Conservation (phyloP, 2,888 invertebrate species). For the Tenthredo amoena region DNA sequence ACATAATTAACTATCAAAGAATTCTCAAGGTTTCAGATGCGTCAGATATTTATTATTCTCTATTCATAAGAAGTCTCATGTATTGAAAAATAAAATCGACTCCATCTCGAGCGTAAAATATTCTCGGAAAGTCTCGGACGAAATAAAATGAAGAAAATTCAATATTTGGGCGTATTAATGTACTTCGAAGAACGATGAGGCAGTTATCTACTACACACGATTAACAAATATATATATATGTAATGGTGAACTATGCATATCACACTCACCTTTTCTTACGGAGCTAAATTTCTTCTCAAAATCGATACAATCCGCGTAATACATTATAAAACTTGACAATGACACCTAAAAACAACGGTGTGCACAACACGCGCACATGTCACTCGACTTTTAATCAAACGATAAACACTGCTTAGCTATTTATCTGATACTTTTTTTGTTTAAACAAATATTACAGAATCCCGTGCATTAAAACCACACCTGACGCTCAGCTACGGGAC, state of each 20-base stretch:
- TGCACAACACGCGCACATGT: constrained; percentile 70
- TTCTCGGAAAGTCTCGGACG: not conserved
- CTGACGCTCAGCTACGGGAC: constrained; percentile 50
- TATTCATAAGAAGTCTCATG: not conserved
- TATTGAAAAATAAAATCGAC: not conserved
- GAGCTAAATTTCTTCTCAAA: constrained; percentile 70
- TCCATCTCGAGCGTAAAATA: not conserved
- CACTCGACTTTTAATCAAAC: constrained; percentile 58
- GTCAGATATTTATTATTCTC: not conserved
- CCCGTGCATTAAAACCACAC: constrained; percentile 55
- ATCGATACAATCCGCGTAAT: constrained; percentile 69
- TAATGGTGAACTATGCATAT: not conserved
- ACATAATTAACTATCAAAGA: not conserved
- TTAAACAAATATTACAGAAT: constrained; percentile 27
- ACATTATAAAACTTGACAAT: constrained; percentile 71
- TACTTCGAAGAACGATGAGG: not conserved
- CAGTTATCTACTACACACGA: not conserved
- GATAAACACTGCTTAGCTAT: not conserved
- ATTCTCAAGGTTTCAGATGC: not conserved
- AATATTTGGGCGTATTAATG: not conserved
- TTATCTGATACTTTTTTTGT: not conserved
- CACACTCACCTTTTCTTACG: constrained; percentile 69
- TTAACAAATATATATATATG: not conserved
- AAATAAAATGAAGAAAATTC: not conserved
- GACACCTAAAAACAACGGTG: constrained; percentile 69